Percentiles rank a stretch among this genome's conserved stretches.
These are phyloP conservation scores for Charadrius vociferus DNA, from an alignment of 2,113 vertebrate species.

Conservation along the genomic window DNA sequence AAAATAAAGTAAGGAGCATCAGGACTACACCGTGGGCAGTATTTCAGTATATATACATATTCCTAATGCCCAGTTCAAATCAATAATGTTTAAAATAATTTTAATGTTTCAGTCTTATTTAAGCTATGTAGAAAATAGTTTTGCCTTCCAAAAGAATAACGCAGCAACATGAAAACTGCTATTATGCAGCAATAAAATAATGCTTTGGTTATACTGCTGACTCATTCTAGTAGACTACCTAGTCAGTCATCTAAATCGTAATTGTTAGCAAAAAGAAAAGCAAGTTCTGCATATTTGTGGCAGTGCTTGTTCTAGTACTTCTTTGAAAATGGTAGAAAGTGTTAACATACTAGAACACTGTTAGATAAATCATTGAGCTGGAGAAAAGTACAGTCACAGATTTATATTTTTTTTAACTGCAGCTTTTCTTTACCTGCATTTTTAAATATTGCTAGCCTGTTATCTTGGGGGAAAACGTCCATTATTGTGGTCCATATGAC, in stretches of 20 bases:
- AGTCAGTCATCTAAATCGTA: not conserved
- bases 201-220: not conserved
- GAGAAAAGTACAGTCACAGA: not conserved
- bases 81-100: not conserved
- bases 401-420: not conserved
- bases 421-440: not conserved
- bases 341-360: not conserved
- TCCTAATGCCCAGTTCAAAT: not conserved
- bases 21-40: not conserved
- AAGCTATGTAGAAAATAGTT: not conserved
- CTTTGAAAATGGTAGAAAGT: not conserved
- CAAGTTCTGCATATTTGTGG: conserved; percentile 7
- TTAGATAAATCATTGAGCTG: not conserved
- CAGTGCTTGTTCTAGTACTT: not conserved
- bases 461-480: not conserved
- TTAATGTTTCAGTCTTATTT: not conserved
- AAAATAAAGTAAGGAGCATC: not conserved
- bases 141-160: not conserved
- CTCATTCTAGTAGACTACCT: not conserved
- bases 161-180: not conserved
- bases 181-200: not conserved
- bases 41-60: not conserved
- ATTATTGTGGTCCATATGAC: not conserved
- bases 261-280: not conserved
- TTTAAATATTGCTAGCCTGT: not conserved